These are phyloP conservation scores for Silurus asotus DNA, from an alignment of 2,113 vertebrate genomes.

Conservation along the genomic window DNA sequence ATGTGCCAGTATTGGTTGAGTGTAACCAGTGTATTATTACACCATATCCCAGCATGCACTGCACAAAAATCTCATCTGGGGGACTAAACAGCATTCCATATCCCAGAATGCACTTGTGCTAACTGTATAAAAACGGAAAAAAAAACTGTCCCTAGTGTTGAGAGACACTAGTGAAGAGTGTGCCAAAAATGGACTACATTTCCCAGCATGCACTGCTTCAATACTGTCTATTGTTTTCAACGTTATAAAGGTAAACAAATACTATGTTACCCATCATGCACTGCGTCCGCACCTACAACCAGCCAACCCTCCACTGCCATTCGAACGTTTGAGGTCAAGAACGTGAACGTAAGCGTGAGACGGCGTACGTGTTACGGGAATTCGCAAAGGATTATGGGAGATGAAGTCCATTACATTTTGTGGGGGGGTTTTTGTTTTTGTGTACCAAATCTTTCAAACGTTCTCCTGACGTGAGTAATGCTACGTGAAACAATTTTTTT, in stretches of 20 bases:
- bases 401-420: background rate
- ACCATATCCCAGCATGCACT: constrained; percentile 42
- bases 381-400: background rate
- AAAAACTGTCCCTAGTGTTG: constrained; percentile 12
- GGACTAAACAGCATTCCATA: background rate
- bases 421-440: constrained; percentile 2
- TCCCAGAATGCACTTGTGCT: background rate
- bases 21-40: background rate
- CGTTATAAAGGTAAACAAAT: background rate
- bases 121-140: too few relatives aligned
- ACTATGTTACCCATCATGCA: background rate
- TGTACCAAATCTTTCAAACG: background rate
- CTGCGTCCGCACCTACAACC: background rate
- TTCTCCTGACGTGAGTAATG: background rate
- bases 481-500: background rate
- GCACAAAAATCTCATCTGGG: background rate
- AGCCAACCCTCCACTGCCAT: background rate
- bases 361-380: background rate
- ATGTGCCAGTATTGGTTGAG: background rate
- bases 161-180: background rate
- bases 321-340: background rate
- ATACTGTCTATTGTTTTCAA: background rate
- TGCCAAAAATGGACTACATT: background rate
- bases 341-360: background rate
- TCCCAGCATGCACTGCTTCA: constrained; percentile 16